Conservation (phyloP, 1,140 invertebrate genomes). For the Drosophila neocordata region DNA sequence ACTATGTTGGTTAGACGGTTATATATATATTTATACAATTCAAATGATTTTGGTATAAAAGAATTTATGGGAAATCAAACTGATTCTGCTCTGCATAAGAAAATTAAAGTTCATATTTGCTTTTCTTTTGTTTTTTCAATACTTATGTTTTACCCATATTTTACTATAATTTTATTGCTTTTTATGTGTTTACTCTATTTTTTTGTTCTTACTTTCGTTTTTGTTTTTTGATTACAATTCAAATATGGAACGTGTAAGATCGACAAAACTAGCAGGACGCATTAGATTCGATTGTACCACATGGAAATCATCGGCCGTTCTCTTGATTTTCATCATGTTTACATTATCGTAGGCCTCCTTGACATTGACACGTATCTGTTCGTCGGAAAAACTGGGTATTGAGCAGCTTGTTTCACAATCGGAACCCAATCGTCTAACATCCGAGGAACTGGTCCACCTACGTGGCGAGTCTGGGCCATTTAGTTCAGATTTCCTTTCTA, state of each 20-base stretch:
- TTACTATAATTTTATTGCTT: neutral
- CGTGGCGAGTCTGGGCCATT: neutral
- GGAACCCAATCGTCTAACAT: slow-evolving; percentile 28
- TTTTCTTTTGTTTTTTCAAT: too few relatives aligned
- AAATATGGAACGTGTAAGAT: slow-evolving; percentile 47
- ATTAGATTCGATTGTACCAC: slow-evolving; percentile 67
- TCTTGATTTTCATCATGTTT: slow-evolving; percentile 28
- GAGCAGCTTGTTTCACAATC: slow-evolving; percentile 23
- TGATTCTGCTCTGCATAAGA: too few relatives aligned
- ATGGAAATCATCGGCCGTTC: slow-evolving; percentile 20
- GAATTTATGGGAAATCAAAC: too few relatives aligned
- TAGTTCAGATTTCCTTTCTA: neutral
- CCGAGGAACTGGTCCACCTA: slow-evolving; percentile 49
- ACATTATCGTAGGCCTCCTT: slow-evolving; percentile 26
- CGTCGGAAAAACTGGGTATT: slow-evolving; percentile 25
- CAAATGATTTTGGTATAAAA: too few relatives aligned
- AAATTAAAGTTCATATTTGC: too few relatives aligned
- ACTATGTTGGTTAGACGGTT: too few relatives aligned
- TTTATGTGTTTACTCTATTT: neutral
- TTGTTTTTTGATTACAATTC: slow-evolving; percentile 37
- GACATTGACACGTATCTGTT: slow-evolving; percentile 17
- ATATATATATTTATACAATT: too few relatives aligned
- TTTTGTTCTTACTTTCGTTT: neutral
- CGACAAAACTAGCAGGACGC: slow-evolving; percentile 53
- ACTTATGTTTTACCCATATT: neutral